phyloP scores from a whole-genome alignment of 1,140 invertebrate species.

The Sarcophaga bullata region DNA sequence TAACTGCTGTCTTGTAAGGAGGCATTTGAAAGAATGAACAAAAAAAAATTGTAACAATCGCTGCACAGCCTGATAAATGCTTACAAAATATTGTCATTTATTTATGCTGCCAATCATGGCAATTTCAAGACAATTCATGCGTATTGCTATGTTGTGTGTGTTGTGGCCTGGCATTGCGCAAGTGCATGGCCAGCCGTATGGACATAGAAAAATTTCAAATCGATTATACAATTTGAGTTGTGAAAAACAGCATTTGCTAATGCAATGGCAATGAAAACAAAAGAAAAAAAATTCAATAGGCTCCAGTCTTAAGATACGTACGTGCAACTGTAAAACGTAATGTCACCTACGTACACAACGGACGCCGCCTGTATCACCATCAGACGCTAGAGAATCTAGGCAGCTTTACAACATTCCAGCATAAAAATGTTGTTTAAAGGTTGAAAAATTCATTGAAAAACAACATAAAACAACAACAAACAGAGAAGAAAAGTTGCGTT shows the following conservation, averaged over 20 bases:
- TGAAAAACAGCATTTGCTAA: no score
- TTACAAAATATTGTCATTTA: constrained; percentile 31
- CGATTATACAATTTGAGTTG: constrained; percentile 11
- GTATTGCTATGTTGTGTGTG: neutral
- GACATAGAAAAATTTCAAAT: constrained; percentile 10
- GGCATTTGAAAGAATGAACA: no score
- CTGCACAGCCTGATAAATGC: neutral
- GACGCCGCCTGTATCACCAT: neutral
- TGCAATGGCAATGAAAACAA: no score
- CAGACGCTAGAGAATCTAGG: neutral
- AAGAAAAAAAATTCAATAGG: neutral
- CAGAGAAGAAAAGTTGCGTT: neutral
- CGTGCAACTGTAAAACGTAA: constrained; percentile 18
- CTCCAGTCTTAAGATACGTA: neutral
- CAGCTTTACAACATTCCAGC: constrained; percentile 37
- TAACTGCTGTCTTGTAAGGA: neutral
- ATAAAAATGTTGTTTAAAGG: constrained; percentile 31
- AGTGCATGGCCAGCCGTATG: neutral
- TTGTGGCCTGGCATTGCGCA: neutral
- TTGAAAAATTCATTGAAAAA: neutral
- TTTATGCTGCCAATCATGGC: constrained; percentile 7
- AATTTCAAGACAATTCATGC: neutral
- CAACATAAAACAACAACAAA: constrained; percentile 1
- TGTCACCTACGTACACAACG: constrained; percentile 31
- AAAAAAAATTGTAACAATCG: neutral